Percentiles rank a stretch among this genome's conserved stretches.
phyloP scores from a whole-genome alignment of 1,140 invertebrate species.

The Habropoda laboriosa region DNA sequence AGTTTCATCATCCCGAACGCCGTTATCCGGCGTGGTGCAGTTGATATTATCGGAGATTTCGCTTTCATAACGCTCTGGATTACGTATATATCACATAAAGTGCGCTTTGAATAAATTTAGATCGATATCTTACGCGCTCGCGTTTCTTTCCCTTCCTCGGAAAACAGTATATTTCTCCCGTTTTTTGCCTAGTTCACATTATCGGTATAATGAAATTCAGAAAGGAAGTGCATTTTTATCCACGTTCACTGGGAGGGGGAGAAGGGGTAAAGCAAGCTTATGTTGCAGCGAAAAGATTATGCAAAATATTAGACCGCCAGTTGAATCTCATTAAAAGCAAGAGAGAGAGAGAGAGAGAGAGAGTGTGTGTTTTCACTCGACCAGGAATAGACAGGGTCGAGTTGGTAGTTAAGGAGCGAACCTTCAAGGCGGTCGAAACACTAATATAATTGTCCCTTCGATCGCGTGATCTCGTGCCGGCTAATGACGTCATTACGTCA shows the following conservation, averaged over 20 bases:
- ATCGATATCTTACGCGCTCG: slow-evolving; percentile 18
- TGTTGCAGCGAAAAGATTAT: slow-evolving; percentile 50
- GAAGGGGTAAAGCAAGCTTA: slow-evolving; percentile 12
- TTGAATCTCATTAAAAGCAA: slow-evolving; percentile 55
- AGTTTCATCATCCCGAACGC: neutral
- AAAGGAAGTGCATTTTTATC: slow-evolving; percentile 44
- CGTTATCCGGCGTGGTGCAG: neutral
- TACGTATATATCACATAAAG: neutral
- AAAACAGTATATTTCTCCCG: too few species aligned
- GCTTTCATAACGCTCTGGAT: slow-evolving; percentile 14
- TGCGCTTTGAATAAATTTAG: slow-evolving; percentile 41
- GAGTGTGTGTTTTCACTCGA: slow-evolving; percentile 44
- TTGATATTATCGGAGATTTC: slow-evolving; percentile 9
- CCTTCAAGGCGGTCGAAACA: slow-evolving; percentile 60
- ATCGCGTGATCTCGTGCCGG: slow-evolving; percentile 67
- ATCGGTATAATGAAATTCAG: slow-evolving; percentile 53
- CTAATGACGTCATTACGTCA: slow-evolving; percentile 76
- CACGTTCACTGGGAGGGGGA: too few species aligned
- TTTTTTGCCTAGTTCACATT: slow-evolving; percentile 19
- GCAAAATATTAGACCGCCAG: slow-evolving; percentile 48
- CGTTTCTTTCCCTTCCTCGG: neutral
- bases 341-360: neutral
- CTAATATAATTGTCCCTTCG: slow-evolving; percentile 67
- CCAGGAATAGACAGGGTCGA: slow-evolving; percentile 14
- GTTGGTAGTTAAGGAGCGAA: slow-evolving; percentile 59